phyloP scores from a whole-genome alignment of 2,888 invertebrate species.

The Cantharis lateralis region DNA sequence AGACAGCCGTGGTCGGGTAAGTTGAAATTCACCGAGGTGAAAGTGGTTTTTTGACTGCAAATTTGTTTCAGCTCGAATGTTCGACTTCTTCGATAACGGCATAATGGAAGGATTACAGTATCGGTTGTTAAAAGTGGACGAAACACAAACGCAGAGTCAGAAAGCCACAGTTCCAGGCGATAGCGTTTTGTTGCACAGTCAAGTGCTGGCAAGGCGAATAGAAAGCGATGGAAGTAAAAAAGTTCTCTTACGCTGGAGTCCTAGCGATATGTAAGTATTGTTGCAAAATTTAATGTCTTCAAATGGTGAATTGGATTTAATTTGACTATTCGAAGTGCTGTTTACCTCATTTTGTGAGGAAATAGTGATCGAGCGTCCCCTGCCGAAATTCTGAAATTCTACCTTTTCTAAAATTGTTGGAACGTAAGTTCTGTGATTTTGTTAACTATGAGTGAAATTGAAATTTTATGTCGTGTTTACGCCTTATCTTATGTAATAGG shows the following conservation, averaged over 20 bases:
- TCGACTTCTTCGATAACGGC: slow-evolving; percentile 91
- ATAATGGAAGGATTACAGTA: slow-evolving; percentile 92
- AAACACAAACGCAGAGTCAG: slow-evolving; percentile 64
- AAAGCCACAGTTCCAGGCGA: slow-evolving; percentile 66
- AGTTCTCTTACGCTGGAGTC: slow-evolving; percentile 79
- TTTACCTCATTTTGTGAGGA: background rate
- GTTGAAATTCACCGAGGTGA: background rate
- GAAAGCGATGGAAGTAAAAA: slow-evolving; percentile 69
- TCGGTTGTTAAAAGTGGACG: slow-evolving; percentile 68
- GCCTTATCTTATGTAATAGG: background rate
- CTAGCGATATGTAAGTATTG: slow-evolving; percentile 80
- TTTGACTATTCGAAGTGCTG: background rate
- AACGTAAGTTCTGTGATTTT: background rate
- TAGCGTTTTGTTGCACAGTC: slow-evolving; percentile 73
- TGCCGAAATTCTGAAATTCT: background rate
- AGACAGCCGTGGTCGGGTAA: slow-evolving; percentile 91
- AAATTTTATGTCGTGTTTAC: background rate
- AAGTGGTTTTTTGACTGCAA: slow-evolving; percentile 10
- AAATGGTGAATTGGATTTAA: background rate
- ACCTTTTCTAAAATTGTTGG: background rate
- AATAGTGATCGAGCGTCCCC: background rate
- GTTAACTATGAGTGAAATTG: background rate
- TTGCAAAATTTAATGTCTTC: background rate
- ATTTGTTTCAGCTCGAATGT: slow-evolving; percentile 78
- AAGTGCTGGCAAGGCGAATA: slow-evolving; percentile 68